Conservation (phyloP, 2,113 vertebrate genomes). For the Hemiprocne comata region DNA sequence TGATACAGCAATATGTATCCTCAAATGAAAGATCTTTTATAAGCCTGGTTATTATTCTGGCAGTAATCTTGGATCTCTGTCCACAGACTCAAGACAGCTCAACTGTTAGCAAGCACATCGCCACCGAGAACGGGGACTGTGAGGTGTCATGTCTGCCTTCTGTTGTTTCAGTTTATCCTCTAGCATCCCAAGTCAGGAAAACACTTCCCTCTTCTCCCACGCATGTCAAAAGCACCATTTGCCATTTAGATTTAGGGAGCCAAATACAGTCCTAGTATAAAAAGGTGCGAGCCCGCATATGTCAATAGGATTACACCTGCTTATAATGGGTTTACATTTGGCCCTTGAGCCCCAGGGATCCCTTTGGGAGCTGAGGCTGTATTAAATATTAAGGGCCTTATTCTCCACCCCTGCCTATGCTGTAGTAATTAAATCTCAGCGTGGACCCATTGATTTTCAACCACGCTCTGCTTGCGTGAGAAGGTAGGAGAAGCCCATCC, state of each 20-base stretch:
- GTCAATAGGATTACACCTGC: conserved; percentile 54
- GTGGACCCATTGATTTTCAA: conserved; percentile 35
- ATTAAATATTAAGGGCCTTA: conserved; percentile 67
- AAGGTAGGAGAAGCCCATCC: not conserved
- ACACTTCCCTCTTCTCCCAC: not conserved
- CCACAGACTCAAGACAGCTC: not conserved
- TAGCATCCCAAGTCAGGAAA: not conserved
- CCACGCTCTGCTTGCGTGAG: not conserved
- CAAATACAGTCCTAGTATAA: not conserved
- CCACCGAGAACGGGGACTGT: not conserved
- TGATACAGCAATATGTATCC: conserved; percentile 26
- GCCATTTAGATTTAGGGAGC: conserved; percentile 25
- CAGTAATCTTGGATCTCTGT: not conserved
- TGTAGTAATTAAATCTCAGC: conserved; percentile 48
- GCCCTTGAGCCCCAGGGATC: conserved; percentile 31
- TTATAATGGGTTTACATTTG: conserved; percentile 55
- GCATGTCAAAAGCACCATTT: conserved; percentile 12
- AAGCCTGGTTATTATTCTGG: conserved; percentile 44
- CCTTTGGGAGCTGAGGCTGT: conserved; percentile 15
- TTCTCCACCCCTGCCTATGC: conserved; percentile 29
- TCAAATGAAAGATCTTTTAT: not conserved
- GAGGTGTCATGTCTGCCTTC: conserved; percentile 23
- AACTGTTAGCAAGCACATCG: not conserved
- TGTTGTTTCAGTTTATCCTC: not conserved
- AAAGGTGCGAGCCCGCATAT: conserved; percentile 22